A percentile compares a stretch with the other conserved stretches of the same genome.
phyloP scores from a whole-genome alignment of 2,888 invertebrate genomes.

The Pammene aurita region DNA sequence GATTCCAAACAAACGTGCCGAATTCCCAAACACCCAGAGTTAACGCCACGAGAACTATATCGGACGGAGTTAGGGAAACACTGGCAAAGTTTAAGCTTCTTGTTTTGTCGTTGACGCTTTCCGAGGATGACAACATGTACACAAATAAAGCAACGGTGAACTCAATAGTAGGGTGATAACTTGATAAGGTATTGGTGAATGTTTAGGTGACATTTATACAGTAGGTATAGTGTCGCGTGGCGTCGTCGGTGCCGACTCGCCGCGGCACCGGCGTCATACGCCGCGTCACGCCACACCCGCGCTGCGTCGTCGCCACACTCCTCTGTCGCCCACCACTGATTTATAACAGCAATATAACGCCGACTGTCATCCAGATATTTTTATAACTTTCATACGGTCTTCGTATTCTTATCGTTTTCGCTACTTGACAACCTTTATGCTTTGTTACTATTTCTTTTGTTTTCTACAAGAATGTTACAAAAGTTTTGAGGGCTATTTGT shows the following conservation, averaged over 20 bases:
- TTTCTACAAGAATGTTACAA: neutral
- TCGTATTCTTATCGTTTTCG: conserved; percentile 50
- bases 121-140: conserved; percentile 4
- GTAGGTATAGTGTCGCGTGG: conserved; percentile 33
- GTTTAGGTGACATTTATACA: conserved; percentile 41
- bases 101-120: conserved; percentile 23
- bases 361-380: conserved; percentile 78
- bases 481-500: neutral
- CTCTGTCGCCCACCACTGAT: conserved; percentile 70
- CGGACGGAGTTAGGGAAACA: conserved; percentile 31
- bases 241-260: conserved; percentile 57
- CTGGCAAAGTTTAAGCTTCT: conserved; percentile 34
- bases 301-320: conserved; percentile 56
- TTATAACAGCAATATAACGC: conserved; percentile 81
- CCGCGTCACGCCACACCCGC: conserved; percentile 42
- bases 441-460: conserved; percentile 53
- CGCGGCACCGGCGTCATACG: conserved; percentile 47
- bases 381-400: conserved; percentile 72
- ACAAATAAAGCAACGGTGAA: conserved; percentile 33
- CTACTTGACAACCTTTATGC: conserved; percentile 61
- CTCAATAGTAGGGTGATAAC: conserved; percentile 31
- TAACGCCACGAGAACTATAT: conserved; percentile 30
- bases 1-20: conserved; percentile 34
- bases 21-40: conserved; percentile 28
- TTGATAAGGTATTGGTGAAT: conserved; percentile 25